Conservation (phyloP, 2,888 invertebrate species). For the Cynaeus angustus region DNA sequence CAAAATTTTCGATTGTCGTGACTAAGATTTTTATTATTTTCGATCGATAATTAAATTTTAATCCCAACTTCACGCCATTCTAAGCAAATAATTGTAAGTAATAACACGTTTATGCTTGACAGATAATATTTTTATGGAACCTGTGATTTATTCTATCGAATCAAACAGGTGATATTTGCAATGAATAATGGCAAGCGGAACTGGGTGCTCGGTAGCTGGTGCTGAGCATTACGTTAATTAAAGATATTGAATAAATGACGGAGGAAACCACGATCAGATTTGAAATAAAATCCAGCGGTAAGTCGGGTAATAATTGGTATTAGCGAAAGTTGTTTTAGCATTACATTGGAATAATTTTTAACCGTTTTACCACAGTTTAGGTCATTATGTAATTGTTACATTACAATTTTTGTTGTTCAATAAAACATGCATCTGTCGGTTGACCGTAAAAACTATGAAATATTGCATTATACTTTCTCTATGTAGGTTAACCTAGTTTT, state of each 20-base stretch:
- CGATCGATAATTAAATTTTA: neutral
- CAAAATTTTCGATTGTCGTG: constrained; percentile 4
- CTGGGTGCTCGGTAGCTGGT: neutral
- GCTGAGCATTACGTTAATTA: constrained; percentile 17
- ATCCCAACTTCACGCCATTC: neutral
- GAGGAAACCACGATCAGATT: constrained; percentile 21
- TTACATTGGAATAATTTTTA: constrained; percentile 48
- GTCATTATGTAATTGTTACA: constrained; percentile 51
- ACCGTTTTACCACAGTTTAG: constrained; percentile 53
- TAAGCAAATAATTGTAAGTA: constrained; percentile 17
- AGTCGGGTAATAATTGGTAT: constrained; percentile 37
- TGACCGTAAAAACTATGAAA: constrained; percentile 52
- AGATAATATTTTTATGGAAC: no score
- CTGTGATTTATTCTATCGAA: constrained; percentile 16
- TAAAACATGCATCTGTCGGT: constrained; percentile 54
- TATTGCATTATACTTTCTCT: constrained; percentile 51
- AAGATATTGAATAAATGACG: neutral
- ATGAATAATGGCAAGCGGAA: constrained; percentile 5
- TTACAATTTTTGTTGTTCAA: constrained; percentile 52
- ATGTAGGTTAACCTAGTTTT: constrained; percentile 44
- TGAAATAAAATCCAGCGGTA: constrained; percentile 30
- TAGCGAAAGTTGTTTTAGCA: constrained; percentile 54
- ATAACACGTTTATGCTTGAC: no score
- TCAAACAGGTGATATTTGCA: constrained; percentile 21
- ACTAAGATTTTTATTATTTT: no score